Base-by-base conservation (phyloP, 2,888 invertebrate genomes). In the Trilocha varians region DNA sequence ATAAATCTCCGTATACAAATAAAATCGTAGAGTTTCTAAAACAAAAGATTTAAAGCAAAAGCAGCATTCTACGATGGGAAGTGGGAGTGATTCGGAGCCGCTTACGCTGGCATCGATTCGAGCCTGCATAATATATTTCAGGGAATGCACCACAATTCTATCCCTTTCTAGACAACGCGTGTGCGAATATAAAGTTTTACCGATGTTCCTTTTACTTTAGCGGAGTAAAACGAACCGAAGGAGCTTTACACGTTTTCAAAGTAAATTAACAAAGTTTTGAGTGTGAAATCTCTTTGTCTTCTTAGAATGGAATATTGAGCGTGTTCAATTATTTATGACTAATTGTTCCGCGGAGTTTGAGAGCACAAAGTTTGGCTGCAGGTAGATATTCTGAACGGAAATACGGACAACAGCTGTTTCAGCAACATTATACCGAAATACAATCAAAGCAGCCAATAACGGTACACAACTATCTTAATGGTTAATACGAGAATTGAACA, bases 41-140 rank as follows among this genome's bases (percentile, higher is more conserved):
- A 73, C 64, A 67, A 74, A 73, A 70, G 70, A 77, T 73, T 68
- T 62, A 64, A 59, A 63, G 67, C 62, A 70, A 73, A 65, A 69
- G 68, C 63, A 64, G 61, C 65, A 58, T 72, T 71, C 25, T 75
- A 73, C 70, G 65, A 65, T 57, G 63, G 50, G 57, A 59, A 63
- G 57, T 50, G 57, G 62, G 67, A 77, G 79, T 74, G 79, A 76
- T 76, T 78, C 66, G 66, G 75, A 78, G 79, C 74, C 74, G 80
- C 79, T 79, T 78, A 79, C 72, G 73, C 64, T 60, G 66, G 65
- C 70, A 68, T 65, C 71, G 70, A 60, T 55, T 62, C 56, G 66
- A 55, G 69, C 74, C 82, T 85, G 85, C 85, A 85, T 85, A 84
- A 85, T 82, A 83, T 80, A 85, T 84, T 70, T 76, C 75, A 65